Evolutionary conservation across 2,113 vertebrate genomes (phyloP).

Genomic region (Glareola pratincola): DNA sequence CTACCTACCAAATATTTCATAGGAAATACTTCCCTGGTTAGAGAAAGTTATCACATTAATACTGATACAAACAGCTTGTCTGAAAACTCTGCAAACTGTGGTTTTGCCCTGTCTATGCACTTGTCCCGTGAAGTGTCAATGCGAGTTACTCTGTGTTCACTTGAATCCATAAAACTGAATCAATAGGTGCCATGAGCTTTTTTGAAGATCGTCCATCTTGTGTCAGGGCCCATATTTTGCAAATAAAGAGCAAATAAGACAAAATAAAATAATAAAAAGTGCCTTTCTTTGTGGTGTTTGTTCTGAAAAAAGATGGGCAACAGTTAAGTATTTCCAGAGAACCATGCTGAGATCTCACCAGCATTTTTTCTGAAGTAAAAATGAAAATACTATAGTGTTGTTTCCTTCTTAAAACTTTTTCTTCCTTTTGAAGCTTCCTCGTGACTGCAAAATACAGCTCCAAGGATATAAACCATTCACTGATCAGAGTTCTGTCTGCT

Average conservation of each 20-base stretch:
- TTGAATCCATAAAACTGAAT: background rate
- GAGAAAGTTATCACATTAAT: background rate
- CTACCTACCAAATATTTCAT: background rate
- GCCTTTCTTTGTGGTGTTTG: background rate
- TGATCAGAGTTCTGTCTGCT: background rate
- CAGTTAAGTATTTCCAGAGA: background rate
- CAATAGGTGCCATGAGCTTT: background rate
- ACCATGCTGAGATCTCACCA: background rate
- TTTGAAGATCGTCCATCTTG: background rate
- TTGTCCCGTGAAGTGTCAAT: background rate
- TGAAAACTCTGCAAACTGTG: background rate
- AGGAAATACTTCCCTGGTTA: background rate
- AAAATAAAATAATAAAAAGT: background rate
- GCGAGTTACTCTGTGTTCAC: fast-evolving
- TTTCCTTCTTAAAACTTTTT: background rate
- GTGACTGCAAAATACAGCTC: background rate
- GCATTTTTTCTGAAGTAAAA: background rate
- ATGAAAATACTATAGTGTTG: background rate
- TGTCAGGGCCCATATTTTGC: background rate
- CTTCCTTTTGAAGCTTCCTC: background rate
- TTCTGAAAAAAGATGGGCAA: background rate
- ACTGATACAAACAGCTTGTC: background rate
- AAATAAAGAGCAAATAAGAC: background rate
- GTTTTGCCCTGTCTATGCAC: background rate
- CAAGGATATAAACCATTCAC: background rate